Conservation (phyloP, 2,113 vertebrate genomes). For the Hiodon tergisus region DNA sequence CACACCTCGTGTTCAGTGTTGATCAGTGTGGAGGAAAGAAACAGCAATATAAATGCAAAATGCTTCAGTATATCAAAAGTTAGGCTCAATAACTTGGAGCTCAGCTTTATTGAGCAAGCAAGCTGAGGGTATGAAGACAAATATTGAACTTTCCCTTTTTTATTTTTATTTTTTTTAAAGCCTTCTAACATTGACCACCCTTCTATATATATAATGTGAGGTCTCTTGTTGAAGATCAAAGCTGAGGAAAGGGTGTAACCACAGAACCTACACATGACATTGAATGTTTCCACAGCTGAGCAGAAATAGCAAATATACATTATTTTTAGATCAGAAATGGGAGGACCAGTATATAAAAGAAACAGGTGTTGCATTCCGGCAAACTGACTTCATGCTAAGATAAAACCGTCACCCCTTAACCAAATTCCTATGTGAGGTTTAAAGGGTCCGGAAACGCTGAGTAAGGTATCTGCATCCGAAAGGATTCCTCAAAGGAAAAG, state of each 20-base stretch:
- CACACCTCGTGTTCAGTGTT: neutral
- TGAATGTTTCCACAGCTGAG: conserved; percentile 11
- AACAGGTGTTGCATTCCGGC: conserved; percentile 13
- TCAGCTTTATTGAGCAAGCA: no score
- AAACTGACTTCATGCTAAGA: conserved; percentile 5
- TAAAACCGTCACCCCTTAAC: neutral
- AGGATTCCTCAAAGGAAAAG: neutral
- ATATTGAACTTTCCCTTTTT: neutral
- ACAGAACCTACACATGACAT: conserved; percentile 16
- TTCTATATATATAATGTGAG: neutral
- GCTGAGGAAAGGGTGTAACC: conserved; percentile 10
- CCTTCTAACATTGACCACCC: conserved; percentile 9
- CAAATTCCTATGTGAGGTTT: neutral
- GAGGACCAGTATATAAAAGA: conserved; percentile 11
- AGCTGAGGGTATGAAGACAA: neutral
- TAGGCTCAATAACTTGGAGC: no score
- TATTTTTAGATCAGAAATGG: neutral
- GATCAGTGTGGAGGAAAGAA: neutral
- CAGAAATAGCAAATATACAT: neutral
- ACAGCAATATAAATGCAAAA: neutral
- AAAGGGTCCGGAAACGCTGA: neutral
- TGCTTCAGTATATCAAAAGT: no score
- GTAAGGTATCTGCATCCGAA: neutral
- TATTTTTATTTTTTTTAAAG: conserved; percentile 2
- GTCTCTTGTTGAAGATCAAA: conserved; percentile 3